Conservation (phyloP, 1,140 invertebrate species). For the Leptopilina clavipes region DNA sequence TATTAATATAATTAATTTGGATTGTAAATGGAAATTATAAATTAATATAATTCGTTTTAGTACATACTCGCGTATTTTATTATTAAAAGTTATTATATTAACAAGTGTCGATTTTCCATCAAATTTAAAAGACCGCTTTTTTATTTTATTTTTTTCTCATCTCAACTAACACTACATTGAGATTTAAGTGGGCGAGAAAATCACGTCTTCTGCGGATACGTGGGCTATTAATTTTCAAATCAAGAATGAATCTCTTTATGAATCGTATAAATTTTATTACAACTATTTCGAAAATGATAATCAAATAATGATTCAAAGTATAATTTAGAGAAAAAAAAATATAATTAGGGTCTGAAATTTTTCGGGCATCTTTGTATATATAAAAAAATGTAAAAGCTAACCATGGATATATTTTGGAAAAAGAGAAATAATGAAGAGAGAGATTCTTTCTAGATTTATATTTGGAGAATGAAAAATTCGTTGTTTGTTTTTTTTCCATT, state of each 20-base stretch:
- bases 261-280: background rate
- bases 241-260: background rate
- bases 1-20: background rate
- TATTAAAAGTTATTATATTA: no score
- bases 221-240: background rate
- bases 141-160: background rate
- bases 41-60: no score
- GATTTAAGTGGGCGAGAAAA: conserved; percentile 14
- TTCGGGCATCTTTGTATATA: no score
- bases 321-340: background rate
- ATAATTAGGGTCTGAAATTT: no score
- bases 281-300: background rate
- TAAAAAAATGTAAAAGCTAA: no score
- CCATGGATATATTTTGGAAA: no score
- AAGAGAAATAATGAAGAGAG: no score
- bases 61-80: no score
- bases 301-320: background rate
- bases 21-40: no score
- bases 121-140: background rate
- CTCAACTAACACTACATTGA: conserved; percentile 15
- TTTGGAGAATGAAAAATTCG: no score
- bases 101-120: background rate
- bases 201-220: conserved; percentile 9
- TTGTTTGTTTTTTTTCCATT: background rate
- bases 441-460: no score